Conservation (phyloP, 2,113 vertebrate genomes). For the Pterocles burchelli region DNA sequence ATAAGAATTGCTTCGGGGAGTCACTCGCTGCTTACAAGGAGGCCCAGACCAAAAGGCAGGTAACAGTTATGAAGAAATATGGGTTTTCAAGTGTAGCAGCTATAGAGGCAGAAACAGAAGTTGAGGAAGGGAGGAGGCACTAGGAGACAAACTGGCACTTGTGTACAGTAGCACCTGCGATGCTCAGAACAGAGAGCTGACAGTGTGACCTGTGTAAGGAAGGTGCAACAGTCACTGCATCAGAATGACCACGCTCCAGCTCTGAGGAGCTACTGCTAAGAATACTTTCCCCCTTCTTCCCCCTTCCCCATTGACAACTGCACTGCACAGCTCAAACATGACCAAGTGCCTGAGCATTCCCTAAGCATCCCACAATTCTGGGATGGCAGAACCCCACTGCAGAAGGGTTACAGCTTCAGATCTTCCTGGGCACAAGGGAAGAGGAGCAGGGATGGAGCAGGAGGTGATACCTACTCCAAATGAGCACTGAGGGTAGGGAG, state of each 20-base stretch:
- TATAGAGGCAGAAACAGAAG: not conserved
- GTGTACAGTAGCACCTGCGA: rapidly evolving
- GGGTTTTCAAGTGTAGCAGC: not conserved
- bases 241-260: not conserved
- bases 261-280: not conserved
- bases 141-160: not conserved
- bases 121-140: not conserved
- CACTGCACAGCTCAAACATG: not conserved
- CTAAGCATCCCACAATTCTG: not conserved
- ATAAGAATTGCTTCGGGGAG: conserved; percentile 30
- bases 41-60: not conserved
- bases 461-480: not conserved
- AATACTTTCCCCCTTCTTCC: not conserved
- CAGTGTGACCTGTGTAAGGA: not conserved
- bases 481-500: rapidly evolving
- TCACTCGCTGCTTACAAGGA: not conserved
- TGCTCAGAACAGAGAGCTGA: not conserved
- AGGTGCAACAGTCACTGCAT: not conserved
- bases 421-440: rapidly evolving
- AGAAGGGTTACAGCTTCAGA: not conserved
- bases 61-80: conserved; percentile 27
- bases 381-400: not conserved
- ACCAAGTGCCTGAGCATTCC: not conserved
- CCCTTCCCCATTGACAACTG: not conserved
- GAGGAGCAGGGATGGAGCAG: not conserved